Evolutionary conservation across 2,113 vertebrate genomes (phyloP), one percentile per base, ranked within the genome.

Genomic region (Delphinapterus leucas): DNA sequence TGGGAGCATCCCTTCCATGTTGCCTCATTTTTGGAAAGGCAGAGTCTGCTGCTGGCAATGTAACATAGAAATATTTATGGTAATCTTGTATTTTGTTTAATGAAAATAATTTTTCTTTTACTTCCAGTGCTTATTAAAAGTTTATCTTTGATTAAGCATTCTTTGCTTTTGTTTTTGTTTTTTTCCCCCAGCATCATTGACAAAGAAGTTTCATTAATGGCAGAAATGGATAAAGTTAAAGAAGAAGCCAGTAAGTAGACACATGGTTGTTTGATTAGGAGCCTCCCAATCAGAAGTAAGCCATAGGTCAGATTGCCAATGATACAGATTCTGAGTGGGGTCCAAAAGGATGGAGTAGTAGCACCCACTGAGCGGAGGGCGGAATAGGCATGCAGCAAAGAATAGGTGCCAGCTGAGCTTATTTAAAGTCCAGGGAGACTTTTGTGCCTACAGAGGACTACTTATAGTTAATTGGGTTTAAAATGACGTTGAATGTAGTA

Each of bases 141-240:
- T 93, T 41, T 85, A 41, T 88, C 60, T 95, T 97, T 87, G 80
- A 97, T 90, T 98, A 97, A 98, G 90, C 38, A 5, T 18, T 28
- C 83, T 97, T 95, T 82, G 85, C 65, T 68, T 14, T 84, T 96
- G 82, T 17, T 95, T 97, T 83, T 71, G 89, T 96, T 36, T 83
- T 61, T 53, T 1, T 73, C 92, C 98, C 98, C 95, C 95, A 99
- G 99, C 98, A 99, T 99, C 97, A 98, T 99, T 97, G 99, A 99
- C 98, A 99, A 98, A 98, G 99, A 99, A 98, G 98, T 99, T 44
- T 98, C 98, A 84, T 96, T 99, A 98, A 99, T 99, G 98, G 98
- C 99, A 97, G 99, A 99, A 98, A 98, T 99, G 97, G 98, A 99
- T 97, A 99, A 99, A 98, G 98, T 99, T 97, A 99, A 99, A 99